A percentile compares a stretch with the other conserved stretches of the same genome.
These are phyloP conservation scores for Paedocypris sp. DNA, from an alignment of 2,113 vertebrate genomes.

Conservation along the genomic window DNA sequence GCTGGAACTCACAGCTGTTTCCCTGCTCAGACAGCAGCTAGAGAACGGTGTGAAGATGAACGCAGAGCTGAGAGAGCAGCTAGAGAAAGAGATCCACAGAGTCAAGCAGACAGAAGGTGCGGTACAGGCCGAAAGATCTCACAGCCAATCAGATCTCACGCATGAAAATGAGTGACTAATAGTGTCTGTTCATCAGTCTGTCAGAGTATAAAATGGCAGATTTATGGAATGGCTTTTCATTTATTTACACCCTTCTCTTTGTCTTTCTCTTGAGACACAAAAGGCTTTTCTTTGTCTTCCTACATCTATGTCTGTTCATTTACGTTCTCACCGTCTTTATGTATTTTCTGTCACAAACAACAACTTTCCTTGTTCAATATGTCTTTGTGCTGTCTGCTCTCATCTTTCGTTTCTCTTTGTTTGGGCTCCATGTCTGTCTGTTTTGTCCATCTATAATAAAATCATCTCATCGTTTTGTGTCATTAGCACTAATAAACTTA, in stretches of 20 bases:
- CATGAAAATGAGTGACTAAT: not conserved
- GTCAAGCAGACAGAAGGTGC: constrained; percentile 72
- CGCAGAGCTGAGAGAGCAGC: constrained; percentile 64
- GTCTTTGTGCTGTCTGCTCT: constrained; percentile 19
- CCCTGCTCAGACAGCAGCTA: constrained; percentile 72
- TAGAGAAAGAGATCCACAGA: constrained; percentile 73
- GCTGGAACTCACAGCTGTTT: constrained; percentile 68
- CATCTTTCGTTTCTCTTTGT: constrained; percentile 30
- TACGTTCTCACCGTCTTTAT: not conserved
- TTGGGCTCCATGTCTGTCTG: constrained; percentile 18
- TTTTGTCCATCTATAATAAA: not conserved
- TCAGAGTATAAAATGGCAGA: too few relatives aligned
- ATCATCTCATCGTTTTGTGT: too few relatives aligned
- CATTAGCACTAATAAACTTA: not conserved
- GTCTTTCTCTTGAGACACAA: too few relatives aligned
- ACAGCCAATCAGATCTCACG: constrained; percentile 7
- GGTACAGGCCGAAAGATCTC: constrained; percentile 31
- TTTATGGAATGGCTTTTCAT: not conserved
- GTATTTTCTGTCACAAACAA: constrained; percentile 15
- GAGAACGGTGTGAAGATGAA: constrained; percentile 71
- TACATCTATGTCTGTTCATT: not conserved
- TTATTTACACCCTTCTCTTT: too few relatives aligned
- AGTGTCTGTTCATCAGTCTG: too few relatives aligned
- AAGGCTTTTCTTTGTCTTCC: constrained; percentile 2
- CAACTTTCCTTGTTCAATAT: constrained; percentile 5